Evolutionary conservation across 2,797 vertebrate species (phyloP).

Genomic region (Lepilemur septentrionalis): DNA sequence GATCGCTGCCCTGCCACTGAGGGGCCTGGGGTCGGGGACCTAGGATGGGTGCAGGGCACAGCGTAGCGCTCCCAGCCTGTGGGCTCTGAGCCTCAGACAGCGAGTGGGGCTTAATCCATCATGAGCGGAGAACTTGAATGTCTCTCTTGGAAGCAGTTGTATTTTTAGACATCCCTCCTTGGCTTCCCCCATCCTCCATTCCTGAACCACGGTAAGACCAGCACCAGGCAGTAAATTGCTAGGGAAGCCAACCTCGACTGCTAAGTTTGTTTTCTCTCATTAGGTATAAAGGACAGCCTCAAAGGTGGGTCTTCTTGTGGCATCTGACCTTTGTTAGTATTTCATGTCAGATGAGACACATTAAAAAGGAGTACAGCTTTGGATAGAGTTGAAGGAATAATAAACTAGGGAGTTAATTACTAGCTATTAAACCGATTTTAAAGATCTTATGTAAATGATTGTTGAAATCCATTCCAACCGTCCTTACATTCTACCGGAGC

Average conservation of each 20-base stretch:
- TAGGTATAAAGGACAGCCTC: background rate
- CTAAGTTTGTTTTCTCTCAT: constrained; percentile 63
- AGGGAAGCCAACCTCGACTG: background rate
- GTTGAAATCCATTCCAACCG: constrained; percentile 29
- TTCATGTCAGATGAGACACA: background rate
- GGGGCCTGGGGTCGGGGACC: background rate
- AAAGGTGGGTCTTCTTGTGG: background rate
- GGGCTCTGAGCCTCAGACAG: background rate
- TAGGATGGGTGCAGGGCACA: background rate
- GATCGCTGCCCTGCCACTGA: background rate
- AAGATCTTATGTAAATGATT: constrained; percentile 28
- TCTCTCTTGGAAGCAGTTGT: constrained; percentile 65
- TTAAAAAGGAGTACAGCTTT: background rate
- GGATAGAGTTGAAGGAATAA: constrained; percentile 22
- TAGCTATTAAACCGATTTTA: constrained; percentile 59
- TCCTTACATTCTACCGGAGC: background rate
- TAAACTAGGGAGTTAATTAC: constrained; percentile 60
- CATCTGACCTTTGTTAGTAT: constrained; percentile 26
- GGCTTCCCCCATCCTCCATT: constrained; percentile 63
- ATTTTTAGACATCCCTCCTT: constrained; percentile 69
- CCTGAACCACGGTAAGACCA: constrained; percentile 45
- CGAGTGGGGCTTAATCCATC: constrained; percentile 46
- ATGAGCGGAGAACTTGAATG: constrained; percentile 62
- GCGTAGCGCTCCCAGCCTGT: background rate
- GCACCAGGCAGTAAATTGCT: constrained; percentile 12